These are phyloP conservation scores for Stenoptilia bipunctidactyla DNA, from an alignment of 2,888 invertebrate species.

Conservation along the genomic window DNA sequence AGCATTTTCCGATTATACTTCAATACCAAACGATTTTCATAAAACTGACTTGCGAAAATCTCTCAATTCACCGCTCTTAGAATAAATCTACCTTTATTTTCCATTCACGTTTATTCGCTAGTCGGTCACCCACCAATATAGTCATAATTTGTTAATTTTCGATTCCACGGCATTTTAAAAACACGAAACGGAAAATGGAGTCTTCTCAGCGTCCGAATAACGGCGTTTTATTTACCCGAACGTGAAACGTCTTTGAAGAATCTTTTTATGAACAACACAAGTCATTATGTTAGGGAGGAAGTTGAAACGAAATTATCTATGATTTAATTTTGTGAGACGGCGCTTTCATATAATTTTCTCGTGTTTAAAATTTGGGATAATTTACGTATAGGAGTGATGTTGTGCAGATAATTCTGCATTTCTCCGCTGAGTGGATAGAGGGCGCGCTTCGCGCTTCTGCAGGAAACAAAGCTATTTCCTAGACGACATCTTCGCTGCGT, in stretches of 20 bases:
- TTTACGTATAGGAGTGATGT: too few relatives aligned
- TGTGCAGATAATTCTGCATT: conserved; percentile 28
- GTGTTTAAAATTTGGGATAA: too few relatives aligned
- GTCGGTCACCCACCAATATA: too few relatives aligned
- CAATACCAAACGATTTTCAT: not conserved
- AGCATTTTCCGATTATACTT: not conserved
- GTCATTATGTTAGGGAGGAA: conserved; percentile 24
- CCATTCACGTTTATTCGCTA: not conserved
- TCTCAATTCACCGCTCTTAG: not conserved
- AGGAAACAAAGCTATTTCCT: conserved; percentile 65
- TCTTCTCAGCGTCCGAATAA: too few relatives aligned
- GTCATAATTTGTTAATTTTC: too few relatives aligned
- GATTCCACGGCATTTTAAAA: too few relatives aligned
- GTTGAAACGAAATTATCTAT: conserved; percentile 25
- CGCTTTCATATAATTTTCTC: too few relatives aligned
- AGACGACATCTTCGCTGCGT: conserved; percentile 27
- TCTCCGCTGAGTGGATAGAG: conserved; percentile 29
- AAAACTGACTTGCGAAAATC: not conserved
- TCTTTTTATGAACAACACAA: conserved; percentile 24
- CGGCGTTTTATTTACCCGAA: conserved; percentile 8
- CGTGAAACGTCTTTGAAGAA: conserved; percentile 14
- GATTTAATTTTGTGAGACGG: conserved; percentile 38
- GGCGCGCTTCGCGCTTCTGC: conserved; percentile 19
- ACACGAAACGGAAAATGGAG: too few relatives aligned
- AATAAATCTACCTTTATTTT: too few relatives aligned